phyloP scores from a whole-genome alignment of 2,888 invertebrate genomes.

The Nephrotoma guestfalica region DNA sequence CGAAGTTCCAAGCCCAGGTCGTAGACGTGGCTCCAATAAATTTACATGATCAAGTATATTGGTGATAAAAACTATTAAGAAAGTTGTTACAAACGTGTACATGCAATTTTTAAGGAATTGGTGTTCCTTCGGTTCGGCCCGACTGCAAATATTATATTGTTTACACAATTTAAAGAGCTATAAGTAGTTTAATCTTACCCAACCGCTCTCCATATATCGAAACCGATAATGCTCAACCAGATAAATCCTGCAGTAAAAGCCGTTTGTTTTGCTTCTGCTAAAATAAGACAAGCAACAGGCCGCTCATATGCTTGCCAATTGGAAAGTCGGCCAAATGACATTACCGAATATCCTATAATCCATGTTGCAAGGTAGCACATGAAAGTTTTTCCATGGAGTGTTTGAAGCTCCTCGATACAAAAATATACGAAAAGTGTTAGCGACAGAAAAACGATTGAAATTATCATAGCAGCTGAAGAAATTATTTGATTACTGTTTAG shows the following conservation, averaged over 20 bases:
- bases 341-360: neutral
- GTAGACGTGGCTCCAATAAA: too few relatives aligned
- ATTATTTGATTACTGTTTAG: conserved; percentile 9
- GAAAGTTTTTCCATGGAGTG: neutral
- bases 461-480: conserved; percentile 41
- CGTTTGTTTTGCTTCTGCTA: neutral
- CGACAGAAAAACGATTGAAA: conserved; percentile 55
- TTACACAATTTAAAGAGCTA: neutral
- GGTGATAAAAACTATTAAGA: neutral
- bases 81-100: neutral
- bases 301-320: neutral
- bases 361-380: neutral
- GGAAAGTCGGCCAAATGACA: neutral
- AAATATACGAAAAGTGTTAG: conserved; percentile 55
- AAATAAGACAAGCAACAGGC: neutral
- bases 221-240: conserved; percentile 78
- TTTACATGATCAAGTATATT: neutral
- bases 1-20: neutral
- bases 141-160: neutral
- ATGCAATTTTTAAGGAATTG: neutral
- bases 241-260: conserved; percentile 71
- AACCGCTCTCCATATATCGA: conserved; percentile 59
- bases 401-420: conserved; percentile 48
- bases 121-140: neutral
- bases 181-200: conserved; percentile 37